A percentile compares a stretch with the other conserved stretches of the same genome.
These are phyloP conservation scores for Fragum fragum DNA, from an alignment of 2,888 invertebrate species.

Conservation along the genomic window DNA sequence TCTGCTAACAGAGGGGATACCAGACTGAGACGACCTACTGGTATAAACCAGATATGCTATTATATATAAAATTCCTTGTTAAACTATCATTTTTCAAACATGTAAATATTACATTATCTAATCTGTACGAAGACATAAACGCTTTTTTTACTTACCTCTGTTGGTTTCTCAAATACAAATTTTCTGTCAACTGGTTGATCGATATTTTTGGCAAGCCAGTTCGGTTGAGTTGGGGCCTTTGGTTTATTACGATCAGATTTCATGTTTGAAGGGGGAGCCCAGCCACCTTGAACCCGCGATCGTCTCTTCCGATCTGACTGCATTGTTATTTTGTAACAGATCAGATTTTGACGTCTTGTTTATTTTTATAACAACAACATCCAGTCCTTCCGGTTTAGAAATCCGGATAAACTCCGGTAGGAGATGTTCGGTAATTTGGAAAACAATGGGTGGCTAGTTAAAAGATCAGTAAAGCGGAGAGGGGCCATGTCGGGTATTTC, in stretches of 20 bases:
- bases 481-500: too few species aligned
- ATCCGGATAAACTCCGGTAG: background rate
- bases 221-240: constrained; percentile 66
- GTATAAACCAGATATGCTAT: too few species aligned
- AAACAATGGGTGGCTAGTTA: too few species aligned
- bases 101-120: too few species aligned
- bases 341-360: background rate
- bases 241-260: constrained; percentile 77
- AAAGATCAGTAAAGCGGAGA: too few species aligned
- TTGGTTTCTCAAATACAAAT: constrained; percentile 77
- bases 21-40: too few species aligned
- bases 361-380: constrained; percentile 7
- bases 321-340: constrained; percentile 60
- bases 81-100: too few species aligned
- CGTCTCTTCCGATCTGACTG: constrained; percentile 74
- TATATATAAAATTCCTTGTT: too few species aligned
- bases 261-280: constrained; percentile 76
- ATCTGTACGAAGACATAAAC: too few species aligned
- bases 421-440: too few species aligned
- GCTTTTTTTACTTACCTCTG: constrained; percentile 70
- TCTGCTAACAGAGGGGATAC: too few species aligned
- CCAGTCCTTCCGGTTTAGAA: background rate
- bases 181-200: constrained; percentile 72
- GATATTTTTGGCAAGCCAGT: constrained; percentile 78
- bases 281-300: constrained; percentile 83